Percentiles rank a stretch among this genome's conserved stretches.
phyloP scores from a whole-genome alignment of 2,888 invertebrate genomes.

The Parelbella ahira region DNA sequence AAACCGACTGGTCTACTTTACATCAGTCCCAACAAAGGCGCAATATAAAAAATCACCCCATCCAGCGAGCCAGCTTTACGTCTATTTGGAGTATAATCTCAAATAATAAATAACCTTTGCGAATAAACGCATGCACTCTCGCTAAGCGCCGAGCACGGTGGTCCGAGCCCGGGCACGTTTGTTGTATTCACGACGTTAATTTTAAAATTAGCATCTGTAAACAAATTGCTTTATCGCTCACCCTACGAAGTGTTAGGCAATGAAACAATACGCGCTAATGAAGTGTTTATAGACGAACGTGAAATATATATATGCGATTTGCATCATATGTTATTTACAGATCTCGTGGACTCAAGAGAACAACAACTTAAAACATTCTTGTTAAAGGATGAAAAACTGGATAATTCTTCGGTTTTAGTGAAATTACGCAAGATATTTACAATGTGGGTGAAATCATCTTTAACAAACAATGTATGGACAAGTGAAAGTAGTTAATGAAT shows the following conservation, averaged over 20 bases:
- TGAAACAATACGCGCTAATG: slow-evolving; percentile 18
- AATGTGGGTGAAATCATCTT: too few species aligned
- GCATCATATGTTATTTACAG: too few species aligned
- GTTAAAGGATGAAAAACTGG: too few species aligned
- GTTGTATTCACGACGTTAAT: slow-evolving; percentile 72
- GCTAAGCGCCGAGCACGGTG: slow-evolving; percentile 50
- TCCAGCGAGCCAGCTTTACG: slow-evolving; percentile 19
- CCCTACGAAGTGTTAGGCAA: slow-evolving; percentile 43
- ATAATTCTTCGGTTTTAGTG: too few species aligned
- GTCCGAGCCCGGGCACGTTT: slow-evolving; percentile 69
- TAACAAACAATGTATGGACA: too few species aligned
- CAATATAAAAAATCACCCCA: slow-evolving; percentile 18
- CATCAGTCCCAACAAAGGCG: slow-evolving; percentile 10
- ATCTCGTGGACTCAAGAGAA: too few species aligned
- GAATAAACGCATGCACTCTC: slow-evolving; percentile 38
- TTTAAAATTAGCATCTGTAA: slow-evolving; percentile 75
- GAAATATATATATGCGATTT: too few species aligned
- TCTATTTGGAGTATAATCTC: slow-evolving; percentile 36
- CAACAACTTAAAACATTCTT: too few species aligned
- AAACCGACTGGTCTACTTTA: slow-evolving; percentile 16
- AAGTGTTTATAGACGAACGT: slow-evolving; percentile 10
- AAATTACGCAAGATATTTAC: too few species aligned
- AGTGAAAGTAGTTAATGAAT: too few species aligned
- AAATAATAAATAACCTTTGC: slow-evolving; percentile 41
- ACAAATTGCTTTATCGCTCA: slow-evolving; percentile 59